These are phyloP conservation scores for Anas capensis DNA, from an alignment of 2,797 vertebrate species.

Conservation along the genomic window DNA sequence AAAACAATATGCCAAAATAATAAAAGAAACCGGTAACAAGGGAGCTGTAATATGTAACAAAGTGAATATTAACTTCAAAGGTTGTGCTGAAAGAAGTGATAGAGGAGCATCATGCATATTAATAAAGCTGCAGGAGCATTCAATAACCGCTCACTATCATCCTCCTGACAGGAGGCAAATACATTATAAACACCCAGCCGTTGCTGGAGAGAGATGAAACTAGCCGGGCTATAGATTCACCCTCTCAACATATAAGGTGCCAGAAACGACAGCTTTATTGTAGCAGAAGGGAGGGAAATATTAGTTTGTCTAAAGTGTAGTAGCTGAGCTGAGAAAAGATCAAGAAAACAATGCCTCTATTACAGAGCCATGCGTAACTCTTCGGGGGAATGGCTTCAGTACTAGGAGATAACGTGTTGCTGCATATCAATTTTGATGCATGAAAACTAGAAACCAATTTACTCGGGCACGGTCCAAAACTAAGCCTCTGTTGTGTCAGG, in stretches of 20 bases:
- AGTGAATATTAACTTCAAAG: constrained; percentile 68
- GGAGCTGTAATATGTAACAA: constrained; percentile 56
- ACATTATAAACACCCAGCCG: constrained; percentile 55
- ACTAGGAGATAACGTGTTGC: constrained; percentile 23
- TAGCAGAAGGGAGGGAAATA: constrained; percentile 50
- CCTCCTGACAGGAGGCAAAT: constrained; percentile 64
- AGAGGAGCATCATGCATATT: constrained; percentile 56
- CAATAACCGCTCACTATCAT: constrained; percentile 58
- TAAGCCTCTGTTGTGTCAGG: constrained; percentile 13
- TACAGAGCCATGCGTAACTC: constrained; percentile 54
- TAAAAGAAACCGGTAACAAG: constrained; percentile 40
- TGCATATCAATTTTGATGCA: constrained; percentile 55
- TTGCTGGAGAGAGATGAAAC: constrained; percentile 62
- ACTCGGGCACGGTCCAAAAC: neutral
- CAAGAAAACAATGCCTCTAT: constrained; percentile 54
- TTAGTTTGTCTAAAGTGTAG: constrained; percentile 66
- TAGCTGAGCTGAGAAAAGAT: constrained; percentile 49
- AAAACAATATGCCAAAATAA: constrained; percentile 61
- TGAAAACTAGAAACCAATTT: constrained; percentile 55
- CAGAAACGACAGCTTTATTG: constrained; percentile 53
- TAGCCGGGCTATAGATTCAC: constrained; percentile 50
- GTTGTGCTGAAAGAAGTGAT: constrained; percentile 52
- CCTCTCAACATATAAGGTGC: constrained; percentile 52
- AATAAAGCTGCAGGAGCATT: constrained; percentile 53
- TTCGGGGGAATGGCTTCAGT: constrained; percentile 41